Evolutionary conservation across 2,888 invertebrate genomes (phyloP), one percentile per base, ranked within the genome.

Genomic region (Onthophagus sagittarius): DNA sequence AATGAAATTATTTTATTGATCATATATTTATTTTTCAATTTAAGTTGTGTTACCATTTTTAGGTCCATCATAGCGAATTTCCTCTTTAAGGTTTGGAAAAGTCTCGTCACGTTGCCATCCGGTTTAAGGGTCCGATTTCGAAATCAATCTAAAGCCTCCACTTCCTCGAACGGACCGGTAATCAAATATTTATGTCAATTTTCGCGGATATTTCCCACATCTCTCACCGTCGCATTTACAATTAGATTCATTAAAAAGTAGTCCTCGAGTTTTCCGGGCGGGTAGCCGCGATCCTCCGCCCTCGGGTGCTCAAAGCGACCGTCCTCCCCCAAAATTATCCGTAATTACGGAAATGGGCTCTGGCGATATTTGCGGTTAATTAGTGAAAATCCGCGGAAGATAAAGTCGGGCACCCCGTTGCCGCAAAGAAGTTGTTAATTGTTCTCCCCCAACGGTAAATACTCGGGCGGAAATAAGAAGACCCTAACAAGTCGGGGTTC

Each of bases 241-340:
- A 72, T 72, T 72, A 72, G 63, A 63, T 72, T 72, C 72, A 72
- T 72, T 72, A 72, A 72, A 72, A 72, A 53, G 39, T 11, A 7
- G 39, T 53, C 39, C 9, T 7, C 39, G 39, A 7, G 9, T 53
- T 53, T 53, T 53, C 39, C 39, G 39, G 39, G 9, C 11, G 9
- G 39, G 11, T 11, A 11, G 39, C 9, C 11, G 7, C 7, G 33
- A 33, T 33, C 7, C 33, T 5, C 5, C 33, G 9, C 39, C 39
- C 39, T 11, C 9, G 11, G 39, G 39, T 11, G 39, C 11, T 53
- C 39, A 53, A 53, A 53, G 39, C 39, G 39, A 53, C 39, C 39
- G 39, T 53, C 39, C 9, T 53, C 39, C 39, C 39, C 11, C 39
- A 11, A 53, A 53, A 53, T 53, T 53, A 53, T 53, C 39, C 39